These are phyloP conservation scores for Leucophenga varia DNA, from an alignment of 1,140 invertebrate species.

Conservation along the genomic window DNA sequence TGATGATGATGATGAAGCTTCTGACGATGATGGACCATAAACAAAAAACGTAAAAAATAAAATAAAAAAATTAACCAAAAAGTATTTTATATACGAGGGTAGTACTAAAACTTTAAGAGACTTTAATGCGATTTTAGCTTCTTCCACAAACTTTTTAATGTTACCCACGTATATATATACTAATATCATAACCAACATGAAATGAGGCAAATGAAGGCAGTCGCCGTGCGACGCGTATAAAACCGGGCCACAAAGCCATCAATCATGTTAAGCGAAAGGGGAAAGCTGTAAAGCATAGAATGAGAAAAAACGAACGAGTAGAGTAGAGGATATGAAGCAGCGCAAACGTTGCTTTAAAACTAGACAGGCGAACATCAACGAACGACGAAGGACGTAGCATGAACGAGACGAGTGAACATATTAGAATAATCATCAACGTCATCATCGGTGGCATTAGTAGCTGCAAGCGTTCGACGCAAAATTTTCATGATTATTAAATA, in stretches of 20 bases:
- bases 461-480: constrained; percentile 14
- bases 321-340: constrained; percentile 3
- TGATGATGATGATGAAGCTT: constrained; percentile 9
- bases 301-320: too few species aligned
- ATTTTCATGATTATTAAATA: constrained; percentile 48
- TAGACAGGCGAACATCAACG: too few species aligned
- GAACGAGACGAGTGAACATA: too few species aligned
- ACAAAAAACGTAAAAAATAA: constrained; percentile 46
- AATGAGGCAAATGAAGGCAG: too few species aligned
- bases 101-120: constrained; percentile 12
- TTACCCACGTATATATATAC: constrained; percentile 20
- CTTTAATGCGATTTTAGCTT: constrained; percentile 13
- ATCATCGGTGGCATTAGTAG: constrained; percentile 17
- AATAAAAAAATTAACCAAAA: constrained; percentile 19
- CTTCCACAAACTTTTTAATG: too few species aligned
- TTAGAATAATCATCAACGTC: constrained; percentile 50
- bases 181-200: constrained; percentile 14
- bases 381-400: constrained; percentile 8
- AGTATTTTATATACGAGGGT: constrained; percentile 20
- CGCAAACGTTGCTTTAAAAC: not conserved
- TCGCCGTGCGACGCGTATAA: constrained; percentile 14
- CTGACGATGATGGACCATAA: constrained; percentile 48
- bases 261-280: constrained; percentile 52
- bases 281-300: constrained; percentile 43
- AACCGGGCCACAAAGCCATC: constrained; percentile 48